Percentiles rank a stretch among this genome's conserved stretches.
Conservation (phyloP, 2,888 invertebrate species). For the Linhomoeus sp. region DNA sequence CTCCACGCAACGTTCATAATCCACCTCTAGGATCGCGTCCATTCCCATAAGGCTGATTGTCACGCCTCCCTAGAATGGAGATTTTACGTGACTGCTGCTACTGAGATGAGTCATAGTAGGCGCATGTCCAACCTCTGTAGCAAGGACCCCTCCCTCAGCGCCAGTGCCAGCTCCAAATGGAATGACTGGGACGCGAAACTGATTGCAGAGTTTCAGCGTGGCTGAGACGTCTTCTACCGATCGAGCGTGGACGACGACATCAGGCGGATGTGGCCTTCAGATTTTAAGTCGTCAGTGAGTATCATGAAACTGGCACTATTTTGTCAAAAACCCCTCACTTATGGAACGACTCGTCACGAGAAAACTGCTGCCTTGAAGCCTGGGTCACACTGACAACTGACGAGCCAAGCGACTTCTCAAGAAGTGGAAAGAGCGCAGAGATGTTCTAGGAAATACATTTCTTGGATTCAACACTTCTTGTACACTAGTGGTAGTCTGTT, state of each 20-base stretch:
- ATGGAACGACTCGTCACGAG: slow-evolving; percentile 27
- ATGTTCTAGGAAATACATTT: neutral
- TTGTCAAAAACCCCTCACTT: too few relatives aligned
- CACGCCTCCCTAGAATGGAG: slow-evolving; percentile 34
- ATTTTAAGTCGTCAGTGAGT: too few relatives aligned
- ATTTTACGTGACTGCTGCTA: too few relatives aligned
- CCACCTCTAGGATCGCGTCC: slow-evolving; percentile 29
- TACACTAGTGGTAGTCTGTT: too few relatives aligned
- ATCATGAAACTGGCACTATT: too few relatives aligned
- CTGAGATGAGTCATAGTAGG: too few relatives aligned
- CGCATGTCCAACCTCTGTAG: slow-evolving; percentile 24
- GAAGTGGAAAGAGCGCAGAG: neutral
- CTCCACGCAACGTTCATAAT: too few relatives aligned
- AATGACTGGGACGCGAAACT: slow-evolving; percentile 31
- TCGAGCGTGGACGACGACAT: too few relatives aligned
- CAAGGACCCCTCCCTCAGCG: slow-evolving; percentile 35
- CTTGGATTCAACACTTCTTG: too few relatives aligned
- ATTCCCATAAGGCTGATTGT: slow-evolving; percentile 32
- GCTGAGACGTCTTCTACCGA: too few relatives aligned
- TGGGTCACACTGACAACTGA: slow-evolving; percentile 28
- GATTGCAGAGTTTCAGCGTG: slow-evolving; percentile 31
- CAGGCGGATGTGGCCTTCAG: too few relatives aligned
- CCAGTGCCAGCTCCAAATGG: slow-evolving; percentile 38
- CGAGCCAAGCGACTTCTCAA: slow-evolving; percentile 12
- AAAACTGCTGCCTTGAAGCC: slow-evolving; percentile 29